These are phyloP conservation scores for Podargus strigoides DNA, from an alignment of 2,797 vertebrate genomes.

Conservation along the genomic window DNA sequence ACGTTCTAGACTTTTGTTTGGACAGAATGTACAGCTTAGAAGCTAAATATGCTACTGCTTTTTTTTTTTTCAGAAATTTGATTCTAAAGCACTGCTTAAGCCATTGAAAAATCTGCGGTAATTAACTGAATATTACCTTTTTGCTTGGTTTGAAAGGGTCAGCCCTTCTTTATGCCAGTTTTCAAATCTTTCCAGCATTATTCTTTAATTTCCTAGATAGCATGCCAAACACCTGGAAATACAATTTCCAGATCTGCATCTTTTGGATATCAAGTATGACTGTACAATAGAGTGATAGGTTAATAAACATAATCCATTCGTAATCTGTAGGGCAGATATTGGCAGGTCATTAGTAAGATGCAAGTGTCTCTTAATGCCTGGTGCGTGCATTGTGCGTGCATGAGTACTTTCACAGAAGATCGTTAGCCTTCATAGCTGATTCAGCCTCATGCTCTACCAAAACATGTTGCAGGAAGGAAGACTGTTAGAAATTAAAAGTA, in stretches of 20 bases:
- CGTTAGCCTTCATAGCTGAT: not conserved
- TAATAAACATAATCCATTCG: not conserved
- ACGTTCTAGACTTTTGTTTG: not conserved
- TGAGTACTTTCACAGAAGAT: not conserved
- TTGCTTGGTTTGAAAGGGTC: conserved; percentile 12
- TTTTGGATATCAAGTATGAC: not conserved
- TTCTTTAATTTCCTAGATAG: not conserved
- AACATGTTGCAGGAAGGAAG: conserved; percentile 18
- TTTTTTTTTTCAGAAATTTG: not conserved
- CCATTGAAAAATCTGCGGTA: not conserved
- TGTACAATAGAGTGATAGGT: not conserved
- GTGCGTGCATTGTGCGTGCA: not conserved
- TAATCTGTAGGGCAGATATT: conserved; percentile 1
- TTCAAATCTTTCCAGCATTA: not conserved
- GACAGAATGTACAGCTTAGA: not conserved
- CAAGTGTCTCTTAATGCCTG: not conserved
- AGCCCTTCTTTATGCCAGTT: not conserved
- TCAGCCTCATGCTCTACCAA: not conserved
- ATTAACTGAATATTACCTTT: conserved; percentile 27
- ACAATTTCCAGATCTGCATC: not conserved
- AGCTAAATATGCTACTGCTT: not conserved
- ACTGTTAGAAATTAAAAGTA: conserved; percentile 47
- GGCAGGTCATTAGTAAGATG: not conserved
- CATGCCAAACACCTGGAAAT: conserved; percentile 31
- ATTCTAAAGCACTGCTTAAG: not conserved